Evolutionary conservation across 1,140 invertebrate species (phyloP), one percentile per base, ranked within the genome.

Genomic region (Glossosoma conforme): DNA sequence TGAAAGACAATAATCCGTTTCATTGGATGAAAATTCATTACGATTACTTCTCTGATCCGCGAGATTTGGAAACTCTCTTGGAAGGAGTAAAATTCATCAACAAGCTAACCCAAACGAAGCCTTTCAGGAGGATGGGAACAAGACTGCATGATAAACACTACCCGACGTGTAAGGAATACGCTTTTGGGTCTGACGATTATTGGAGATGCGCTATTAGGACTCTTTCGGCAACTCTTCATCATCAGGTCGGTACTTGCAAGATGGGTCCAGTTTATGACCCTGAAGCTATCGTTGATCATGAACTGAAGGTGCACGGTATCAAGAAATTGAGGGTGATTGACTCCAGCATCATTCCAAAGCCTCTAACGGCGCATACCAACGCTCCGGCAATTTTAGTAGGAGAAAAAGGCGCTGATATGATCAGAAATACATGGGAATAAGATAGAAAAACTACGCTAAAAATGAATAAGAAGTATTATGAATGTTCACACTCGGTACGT

Each of bases 1-100:
- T 93, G 1, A 72, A 65, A 51, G 81, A 80, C 5, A 81, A 73
- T 6, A 80, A 95, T 70, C 91, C 91, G 0, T 77, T 81, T 15
- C 76, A 84, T 11, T 75, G 81, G 60, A 88, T 89, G 1, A 74
- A 79, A 18, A 77, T 93, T 20, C 79, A 45, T 19, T 54, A 52
- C 3, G 52, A 60, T 41, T 60, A 56, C 38, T 54, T 62, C 3
- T 43, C 53, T 22, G 56, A 58, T 15, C 30, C 35, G 2, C 38
- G 44, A 49, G 71, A 74, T 51, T 52, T 74, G 1, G 61, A 57
- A 44, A 66, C 64, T 3, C 64, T 74, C 21, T 61, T 72, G 3
- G 65, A 62, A 15, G 59, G 58, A 0, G 65, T 74, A 9, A 58
- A 65, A 20, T 62, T 62, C 52, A 52, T 63, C 2, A 56, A 64